phyloP scores from a whole-genome alignment of 2,797 vertebrate species.

The Acrossocheilus wenchowensis region DNA sequence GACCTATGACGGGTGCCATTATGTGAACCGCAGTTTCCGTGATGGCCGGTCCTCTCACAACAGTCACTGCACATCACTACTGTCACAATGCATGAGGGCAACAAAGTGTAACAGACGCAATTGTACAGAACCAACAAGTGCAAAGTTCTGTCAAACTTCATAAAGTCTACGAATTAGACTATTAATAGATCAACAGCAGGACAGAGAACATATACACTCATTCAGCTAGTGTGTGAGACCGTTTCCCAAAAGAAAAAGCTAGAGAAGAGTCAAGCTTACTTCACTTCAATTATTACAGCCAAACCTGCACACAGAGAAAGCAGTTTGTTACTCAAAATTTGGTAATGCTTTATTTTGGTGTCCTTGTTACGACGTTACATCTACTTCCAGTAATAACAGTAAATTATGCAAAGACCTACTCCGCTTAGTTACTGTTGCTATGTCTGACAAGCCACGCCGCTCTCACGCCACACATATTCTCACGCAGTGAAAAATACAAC shows the following conservation, averaged over 20 bases:
- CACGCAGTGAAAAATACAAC: background rate
- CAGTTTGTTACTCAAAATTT: background rate
- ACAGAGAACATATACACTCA: background rate
- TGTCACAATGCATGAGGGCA: constrained; percentile 44
- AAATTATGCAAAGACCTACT: background rate
- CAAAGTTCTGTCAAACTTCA: constrained; percentile 29
- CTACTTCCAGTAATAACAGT: background rate
- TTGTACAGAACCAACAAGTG: constrained; percentile 46
- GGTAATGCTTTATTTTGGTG: background rate
- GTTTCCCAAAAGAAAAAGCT: background rate
- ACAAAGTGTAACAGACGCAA: constrained; percentile 32
- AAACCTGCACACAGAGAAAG: background rate
- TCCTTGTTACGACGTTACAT: background rate
- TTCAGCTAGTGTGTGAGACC: background rate
- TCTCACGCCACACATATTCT: background rate
- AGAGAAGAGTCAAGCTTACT: background rate
- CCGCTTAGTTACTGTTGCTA: background rate
- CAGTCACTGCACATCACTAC: constrained; percentile 65
- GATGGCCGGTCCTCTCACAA: constrained; percentile 61
- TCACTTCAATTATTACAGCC: background rate
- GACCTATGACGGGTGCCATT: constrained; percentile 58
- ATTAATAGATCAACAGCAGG: constrained; percentile 11
- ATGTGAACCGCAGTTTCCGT: constrained; percentile 63
- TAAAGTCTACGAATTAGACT: background rate
- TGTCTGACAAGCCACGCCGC: background rate